Conservation (phyloP, 2,888 invertebrate genomes). For the Lasioglossum malachurum region DNA sequence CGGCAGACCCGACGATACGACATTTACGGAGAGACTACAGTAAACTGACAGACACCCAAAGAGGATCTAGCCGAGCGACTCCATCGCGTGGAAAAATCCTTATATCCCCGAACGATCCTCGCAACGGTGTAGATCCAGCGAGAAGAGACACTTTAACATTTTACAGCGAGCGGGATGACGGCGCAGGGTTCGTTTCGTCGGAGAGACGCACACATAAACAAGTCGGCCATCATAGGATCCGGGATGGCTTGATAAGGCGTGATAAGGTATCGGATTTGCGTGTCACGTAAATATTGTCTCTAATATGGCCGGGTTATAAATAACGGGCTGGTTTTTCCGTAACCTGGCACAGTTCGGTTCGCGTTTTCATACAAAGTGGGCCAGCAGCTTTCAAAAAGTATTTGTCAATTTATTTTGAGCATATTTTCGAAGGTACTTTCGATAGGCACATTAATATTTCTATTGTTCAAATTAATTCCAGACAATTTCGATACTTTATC, state of each 20-base stretch:
- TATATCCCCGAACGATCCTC: conserved; percentile 7
- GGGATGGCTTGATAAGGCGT: conserved; percentile 55
- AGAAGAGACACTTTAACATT: conserved; percentile 22
- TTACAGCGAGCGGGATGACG: conserved; percentile 6
- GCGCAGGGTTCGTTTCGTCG: background rate
- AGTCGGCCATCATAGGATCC: conserved; percentile 20
- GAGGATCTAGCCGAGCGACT: background rate
- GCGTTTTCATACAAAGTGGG: conserved; percentile 34
- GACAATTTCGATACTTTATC: no score
- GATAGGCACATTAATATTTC: no score
- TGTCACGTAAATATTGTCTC: conserved; percentile 70
- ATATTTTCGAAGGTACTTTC: no score
- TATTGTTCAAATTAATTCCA: no score
- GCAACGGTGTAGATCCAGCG: conserved; percentile 17
- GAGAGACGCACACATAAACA: conserved; percentile 2
- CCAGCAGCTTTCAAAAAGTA: background rate
- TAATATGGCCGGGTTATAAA: conserved; percentile 70
- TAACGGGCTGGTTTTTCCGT: conserved; percentile 55
- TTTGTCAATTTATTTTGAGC: no score
- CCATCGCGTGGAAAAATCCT: conserved; percentile 15
- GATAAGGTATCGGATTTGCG: conserved; percentile 69
- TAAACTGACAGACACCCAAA: background rate
- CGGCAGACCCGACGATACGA: no score
- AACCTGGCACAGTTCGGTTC: background rate
- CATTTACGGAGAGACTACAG: background rate